Evolutionary conservation across 2,113 vertebrate species (phyloP), one percentile per base, ranked within the genome.

Genomic region (Gambusia affinis): DNA sequence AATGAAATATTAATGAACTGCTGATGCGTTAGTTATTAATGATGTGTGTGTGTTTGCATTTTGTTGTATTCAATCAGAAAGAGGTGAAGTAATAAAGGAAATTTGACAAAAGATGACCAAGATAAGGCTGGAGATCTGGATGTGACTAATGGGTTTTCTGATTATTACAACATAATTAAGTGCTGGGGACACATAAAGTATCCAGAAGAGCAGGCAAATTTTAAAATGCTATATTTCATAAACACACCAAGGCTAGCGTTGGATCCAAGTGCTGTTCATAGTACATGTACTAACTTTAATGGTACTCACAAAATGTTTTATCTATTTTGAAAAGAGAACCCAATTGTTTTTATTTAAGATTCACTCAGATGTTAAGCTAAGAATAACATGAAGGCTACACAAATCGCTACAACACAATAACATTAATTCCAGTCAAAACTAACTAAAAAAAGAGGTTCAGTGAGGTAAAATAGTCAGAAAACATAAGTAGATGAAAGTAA

Each of bases 1-100:
- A 82, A 82, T 84, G 76, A 60, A 30, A 82, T 80, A 89, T 87
- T 80, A 81, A 89, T 83, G 69, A 78, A 79, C n/a, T 75, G 70
- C 76, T 29, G 60, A 84, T 64, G 54, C 80, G 67, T 83, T 70
- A 62, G 69, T 72, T 80, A 76, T 72, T 66, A 76, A 60, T 28
- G 74, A 47, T 51, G 39, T 39, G 2, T 44, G 12, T 8, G 24
- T 63, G 6, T 57, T 31, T 12, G 12, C n/a, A 14, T n/a, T 28
- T 28, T 44, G 28, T 57, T 24, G n/a, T 17, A 73, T 78, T 68
- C 63, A 85, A 76, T 82, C 47, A 39, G 27, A 29, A 67, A 31
- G 67, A 17, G 39, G 19, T 42, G 77, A 75, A 27, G 70, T 31
- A 6, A 51, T 12, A 63, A 73, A 12, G 24, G 11, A 15, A 24